These are phyloP conservation scores for Megalurothrips usitatus DNA, from an alignment of 2,888 invertebrate genomes.

Conservation along the genomic window DNA sequence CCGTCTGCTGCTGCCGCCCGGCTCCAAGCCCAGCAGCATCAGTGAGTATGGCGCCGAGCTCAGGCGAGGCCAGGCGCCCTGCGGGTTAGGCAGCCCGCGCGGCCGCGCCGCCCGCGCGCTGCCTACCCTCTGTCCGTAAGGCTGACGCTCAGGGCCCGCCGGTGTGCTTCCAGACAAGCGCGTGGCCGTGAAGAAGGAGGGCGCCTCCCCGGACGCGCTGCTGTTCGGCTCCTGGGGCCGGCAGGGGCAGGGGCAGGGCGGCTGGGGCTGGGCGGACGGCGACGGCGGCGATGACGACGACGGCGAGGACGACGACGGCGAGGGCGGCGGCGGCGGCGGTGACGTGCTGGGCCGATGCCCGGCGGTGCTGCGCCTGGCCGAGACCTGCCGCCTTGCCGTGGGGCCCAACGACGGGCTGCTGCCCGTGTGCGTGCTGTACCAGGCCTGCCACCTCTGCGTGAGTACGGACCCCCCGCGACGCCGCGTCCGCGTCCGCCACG, in stretches of 20 bases:
- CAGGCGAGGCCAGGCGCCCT: neutral
- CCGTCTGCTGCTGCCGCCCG: neutral
- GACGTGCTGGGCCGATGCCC: slow-evolving; percentile 9
- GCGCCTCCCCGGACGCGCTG: neutral
- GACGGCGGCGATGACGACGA: neutral
- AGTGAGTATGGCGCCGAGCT: neutral
- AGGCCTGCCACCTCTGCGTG: neutral
- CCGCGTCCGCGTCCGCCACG: neutral
- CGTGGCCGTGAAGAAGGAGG: neutral
- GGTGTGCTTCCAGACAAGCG: slow-evolving; percentile 3
- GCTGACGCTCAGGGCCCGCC: neutral
- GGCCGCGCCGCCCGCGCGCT: neutral
- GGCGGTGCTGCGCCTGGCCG: neutral
- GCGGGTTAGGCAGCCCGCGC: neutral
- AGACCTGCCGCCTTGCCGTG: neutral
- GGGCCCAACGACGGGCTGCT: neutral
- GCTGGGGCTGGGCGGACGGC: neutral
- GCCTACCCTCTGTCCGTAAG: neutral
- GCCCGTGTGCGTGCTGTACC: neutral
- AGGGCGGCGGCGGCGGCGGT: neutral
- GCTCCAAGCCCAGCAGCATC: neutral
- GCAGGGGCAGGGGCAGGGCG: neutral
- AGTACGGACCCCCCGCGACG: neutral
- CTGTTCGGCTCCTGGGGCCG: neutral
- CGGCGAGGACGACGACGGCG: neutral